Evolutionary conservation across 1,140 invertebrate genomes (phyloP).

Genomic region (Proales similis): DNA sequence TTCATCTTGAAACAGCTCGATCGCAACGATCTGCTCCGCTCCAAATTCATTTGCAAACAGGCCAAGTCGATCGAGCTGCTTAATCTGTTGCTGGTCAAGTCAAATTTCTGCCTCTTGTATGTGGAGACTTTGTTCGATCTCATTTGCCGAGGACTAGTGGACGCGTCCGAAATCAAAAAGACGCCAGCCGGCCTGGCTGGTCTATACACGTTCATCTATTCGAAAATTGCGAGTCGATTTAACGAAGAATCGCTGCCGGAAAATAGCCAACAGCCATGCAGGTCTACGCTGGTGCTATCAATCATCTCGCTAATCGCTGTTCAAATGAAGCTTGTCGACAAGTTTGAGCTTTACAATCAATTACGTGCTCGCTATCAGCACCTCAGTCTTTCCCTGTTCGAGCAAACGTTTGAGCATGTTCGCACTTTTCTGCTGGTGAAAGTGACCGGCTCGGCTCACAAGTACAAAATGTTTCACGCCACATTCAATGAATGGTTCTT

Average conservation of each 20-base stretch:
- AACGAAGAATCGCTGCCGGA: background rate
- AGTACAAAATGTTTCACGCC: no score
- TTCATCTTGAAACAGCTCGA: background rate
- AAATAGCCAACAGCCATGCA: no score
- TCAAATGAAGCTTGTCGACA: no score
- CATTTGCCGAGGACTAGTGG: background rate
- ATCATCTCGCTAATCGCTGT: no score
- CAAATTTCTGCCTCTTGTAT: background rate
- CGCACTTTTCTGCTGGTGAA: no score
- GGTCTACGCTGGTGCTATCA: no score
- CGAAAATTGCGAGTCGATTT: background rate
- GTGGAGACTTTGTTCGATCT: background rate
- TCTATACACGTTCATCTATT: background rate
- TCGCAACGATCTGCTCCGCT: background rate
- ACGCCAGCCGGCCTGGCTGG: background rate
- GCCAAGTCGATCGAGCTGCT: conserved; percentile 1
- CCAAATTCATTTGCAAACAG: background rate
- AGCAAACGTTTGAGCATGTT: no score
- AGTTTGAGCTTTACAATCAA: no score
- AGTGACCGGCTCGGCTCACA: no score
- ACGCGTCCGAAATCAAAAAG: background rate
- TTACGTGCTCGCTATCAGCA: no score
- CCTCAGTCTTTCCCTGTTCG: no score
- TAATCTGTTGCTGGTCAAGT: conserved; percentile 7
- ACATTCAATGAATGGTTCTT: background rate